phyloP scores from a whole-genome alignment of 2,888 invertebrate genomes.

The Sphaerophoria taeniata region DNA sequence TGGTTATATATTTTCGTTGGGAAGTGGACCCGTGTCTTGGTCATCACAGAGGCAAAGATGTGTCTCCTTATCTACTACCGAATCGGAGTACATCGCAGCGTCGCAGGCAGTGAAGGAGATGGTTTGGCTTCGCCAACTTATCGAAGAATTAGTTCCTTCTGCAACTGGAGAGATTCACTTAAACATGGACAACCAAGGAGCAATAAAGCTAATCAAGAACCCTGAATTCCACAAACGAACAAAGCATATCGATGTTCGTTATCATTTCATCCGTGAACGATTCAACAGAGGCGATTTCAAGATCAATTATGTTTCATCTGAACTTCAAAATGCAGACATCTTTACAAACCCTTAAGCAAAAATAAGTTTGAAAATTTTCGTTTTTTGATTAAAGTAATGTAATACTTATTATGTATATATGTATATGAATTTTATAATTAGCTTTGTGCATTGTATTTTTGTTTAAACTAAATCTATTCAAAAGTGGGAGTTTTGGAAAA shows the following conservation, averaged over 20 bases:
- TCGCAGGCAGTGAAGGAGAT: conserved; percentile 4
- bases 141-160: not conserved
- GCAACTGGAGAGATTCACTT: not conserved
- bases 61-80: conserved; percentile 1
- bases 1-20: not conserved
- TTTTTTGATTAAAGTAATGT: not conserved
- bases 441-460: not conserved
- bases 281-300: not conserved
- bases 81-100: not conserved
- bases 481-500: conserved; percentile 7
- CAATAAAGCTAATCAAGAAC: not conserved
- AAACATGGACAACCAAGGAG: conserved; percentile 9
- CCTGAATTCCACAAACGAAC: conserved; percentile 4
- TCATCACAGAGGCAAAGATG: conserved; percentile 8
- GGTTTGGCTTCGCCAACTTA: conserved; percentile 3
- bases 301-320: not conserved
- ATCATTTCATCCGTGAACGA: not conserved
- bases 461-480: not conserved
- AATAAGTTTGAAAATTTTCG: conserved; percentile 4
- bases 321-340: not conserved
- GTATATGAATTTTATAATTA: no score
- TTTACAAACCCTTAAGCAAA: not conserved
- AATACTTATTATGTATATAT: not conserved
- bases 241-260: conserved; percentile 2
- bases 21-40: conserved; percentile 1